Evolutionary conservation across 2,113 vertebrate species (phyloP).

Genomic region (Protobothrops mucrosquamatus): DNA sequence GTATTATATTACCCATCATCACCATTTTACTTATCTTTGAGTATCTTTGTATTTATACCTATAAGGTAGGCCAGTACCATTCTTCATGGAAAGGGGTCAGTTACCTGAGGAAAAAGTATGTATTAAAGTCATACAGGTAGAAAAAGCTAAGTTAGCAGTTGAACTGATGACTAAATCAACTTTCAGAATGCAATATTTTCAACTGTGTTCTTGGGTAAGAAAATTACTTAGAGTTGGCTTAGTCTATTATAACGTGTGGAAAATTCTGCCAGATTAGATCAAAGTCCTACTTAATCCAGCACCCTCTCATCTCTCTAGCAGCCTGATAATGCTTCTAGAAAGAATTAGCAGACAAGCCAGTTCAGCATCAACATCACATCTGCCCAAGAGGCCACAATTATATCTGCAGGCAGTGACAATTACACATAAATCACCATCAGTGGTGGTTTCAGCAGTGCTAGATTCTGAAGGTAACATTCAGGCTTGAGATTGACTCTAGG

Average conservation of each 20-base stretch:
- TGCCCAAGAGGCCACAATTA: not conserved
- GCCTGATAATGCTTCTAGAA: not conserved
- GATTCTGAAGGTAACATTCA: not conserved
- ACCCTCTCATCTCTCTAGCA: not conserved
- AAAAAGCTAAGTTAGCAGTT: not conserved
- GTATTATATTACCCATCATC: not conserved
- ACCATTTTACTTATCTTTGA: not conserved
- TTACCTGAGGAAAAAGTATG: not conserved
- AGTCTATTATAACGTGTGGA: not conserved
- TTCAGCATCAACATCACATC: not conserved
- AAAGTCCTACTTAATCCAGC: not conserved
- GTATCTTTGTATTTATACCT: not conserved
- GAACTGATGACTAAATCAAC: not conserved
- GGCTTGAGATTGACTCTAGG: not conserved
- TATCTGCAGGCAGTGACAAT: not conserved
- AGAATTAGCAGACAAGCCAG: not conserved
- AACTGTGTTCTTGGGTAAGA: not conserved
- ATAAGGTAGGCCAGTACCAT: not conserved
- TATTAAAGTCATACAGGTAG: not conserved
- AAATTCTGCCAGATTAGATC: not conserved
- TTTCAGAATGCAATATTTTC: not conserved
- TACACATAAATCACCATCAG: not conserved
- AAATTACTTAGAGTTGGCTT: not conserved
- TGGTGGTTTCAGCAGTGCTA: not conserved
- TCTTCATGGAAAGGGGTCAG: not conserved